Evolutionary conservation across 2,797 vertebrate species (phyloP).

Genomic region (Diplodus puntazzo): DNA sequence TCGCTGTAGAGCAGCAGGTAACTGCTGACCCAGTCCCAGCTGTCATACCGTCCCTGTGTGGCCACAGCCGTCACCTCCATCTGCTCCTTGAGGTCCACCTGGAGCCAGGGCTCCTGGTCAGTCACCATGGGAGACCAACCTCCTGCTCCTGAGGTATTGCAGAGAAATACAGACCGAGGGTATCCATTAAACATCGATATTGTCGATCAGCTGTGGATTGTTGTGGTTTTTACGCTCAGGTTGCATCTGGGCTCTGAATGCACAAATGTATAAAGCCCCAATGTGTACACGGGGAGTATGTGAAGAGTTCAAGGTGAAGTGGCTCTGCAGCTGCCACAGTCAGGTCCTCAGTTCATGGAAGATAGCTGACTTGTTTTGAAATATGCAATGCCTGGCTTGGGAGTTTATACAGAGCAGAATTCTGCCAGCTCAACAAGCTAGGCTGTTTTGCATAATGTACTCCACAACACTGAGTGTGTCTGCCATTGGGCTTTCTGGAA

Average conservation of each 20-base stretch:
- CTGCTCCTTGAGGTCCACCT: conserved; percentile 94
- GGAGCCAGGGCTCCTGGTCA: conserved; percentile 93
- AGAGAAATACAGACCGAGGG: conserved; percentile 6
- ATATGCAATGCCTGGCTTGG: neutral
- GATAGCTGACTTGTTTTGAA: conserved; percentile 13
- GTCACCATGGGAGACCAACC: conserved; percentile 94
- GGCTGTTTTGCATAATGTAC: neutral
- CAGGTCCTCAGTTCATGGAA: neutral
- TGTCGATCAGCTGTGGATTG: neutral
- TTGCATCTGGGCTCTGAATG: conserved; percentile 4
- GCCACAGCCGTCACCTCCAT: conserved; percentile 93
- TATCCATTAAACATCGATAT: conserved; percentile 35
- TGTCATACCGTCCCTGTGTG: conserved; percentile 93
- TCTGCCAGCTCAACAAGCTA: neutral
- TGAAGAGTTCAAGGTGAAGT: conserved; percentile 34
- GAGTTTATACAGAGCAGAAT: neutral
- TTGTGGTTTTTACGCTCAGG: conserved; percentile 32
- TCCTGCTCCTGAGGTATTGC: conserved; percentile 88
- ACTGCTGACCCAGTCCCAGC: conserved; percentile 95
- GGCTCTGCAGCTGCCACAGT: neutral
- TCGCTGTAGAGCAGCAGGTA: conserved; percentile 95
- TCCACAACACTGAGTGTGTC: neutral
- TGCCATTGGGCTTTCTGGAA: neutral
- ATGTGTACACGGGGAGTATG: neutral
- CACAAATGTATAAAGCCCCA: neutral